Conservation (phyloP, 2,888 invertebrate genomes). For the Tetragonula carbonaria region DNA sequence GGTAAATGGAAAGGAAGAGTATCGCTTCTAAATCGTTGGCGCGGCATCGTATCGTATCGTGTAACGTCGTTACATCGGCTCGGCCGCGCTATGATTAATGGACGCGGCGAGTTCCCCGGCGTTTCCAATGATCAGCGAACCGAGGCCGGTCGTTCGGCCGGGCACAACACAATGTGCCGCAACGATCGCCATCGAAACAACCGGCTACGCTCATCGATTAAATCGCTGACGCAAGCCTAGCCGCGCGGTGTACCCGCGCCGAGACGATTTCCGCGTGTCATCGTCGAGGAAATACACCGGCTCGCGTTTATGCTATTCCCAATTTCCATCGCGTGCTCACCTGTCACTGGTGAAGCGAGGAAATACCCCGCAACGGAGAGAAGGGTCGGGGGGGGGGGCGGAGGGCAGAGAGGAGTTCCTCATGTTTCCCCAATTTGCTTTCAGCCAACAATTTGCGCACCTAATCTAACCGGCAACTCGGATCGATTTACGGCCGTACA, state of each 20-base stretch:
- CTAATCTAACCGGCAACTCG: slow-evolving; percentile 10
- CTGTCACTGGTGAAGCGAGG: neutral
- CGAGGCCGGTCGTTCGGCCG: slow-evolving; percentile 21
- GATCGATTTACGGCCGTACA: neutral
- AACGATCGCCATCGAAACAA: slow-evolving; percentile 44
- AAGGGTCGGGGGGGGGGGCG: too few relatives aligned
- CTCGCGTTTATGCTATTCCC: slow-evolving; percentile 32
- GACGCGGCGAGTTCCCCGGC: slow-evolving; percentile 47
- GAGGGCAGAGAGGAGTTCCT: neutral
- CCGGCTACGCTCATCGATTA: slow-evolving; percentile 47
- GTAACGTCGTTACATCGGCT: slow-evolving; percentile 13
- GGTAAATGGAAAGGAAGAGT: slow-evolving; percentile 13
- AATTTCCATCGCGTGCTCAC: slow-evolving; percentile 26
- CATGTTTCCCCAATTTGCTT: slow-evolving; percentile 19
- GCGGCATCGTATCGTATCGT: slow-evolving; percentile 11
- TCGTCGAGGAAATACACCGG: slow-evolving; percentile 30
- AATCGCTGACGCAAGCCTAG: slow-evolving; percentile 31
- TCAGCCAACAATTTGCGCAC: slow-evolving; percentile 11
- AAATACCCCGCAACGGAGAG: neutral
- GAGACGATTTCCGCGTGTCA: slow-evolving; percentile 50
- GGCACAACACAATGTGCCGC: slow-evolving; percentile 6
- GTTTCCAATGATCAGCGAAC: slow-evolving; percentile 48
- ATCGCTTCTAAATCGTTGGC: slow-evolving; percentile 11
- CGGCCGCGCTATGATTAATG: slow-evolving; percentile 49
- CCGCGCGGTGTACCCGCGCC: neutral